A percentile compares a stretch with the other conserved stretches of the same genome.
These are phyloP conservation scores for Plebejus melissa DNA, from an alignment of 2,888 invertebrate species.

Conservation along the genomic window DNA sequence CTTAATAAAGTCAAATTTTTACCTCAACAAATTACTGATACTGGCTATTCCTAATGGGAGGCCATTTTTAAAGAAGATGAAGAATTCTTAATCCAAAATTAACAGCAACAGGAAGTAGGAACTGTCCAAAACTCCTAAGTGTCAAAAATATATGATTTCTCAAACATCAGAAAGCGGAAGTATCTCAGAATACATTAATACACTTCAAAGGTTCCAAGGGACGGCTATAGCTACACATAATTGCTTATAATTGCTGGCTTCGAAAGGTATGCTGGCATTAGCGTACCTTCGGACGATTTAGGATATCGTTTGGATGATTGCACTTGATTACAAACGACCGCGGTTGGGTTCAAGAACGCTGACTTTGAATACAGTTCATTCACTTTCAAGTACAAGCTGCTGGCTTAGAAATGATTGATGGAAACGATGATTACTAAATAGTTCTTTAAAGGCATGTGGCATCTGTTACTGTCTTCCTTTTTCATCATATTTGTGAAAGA, in stretches of 20 bases:
- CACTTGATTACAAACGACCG: not conserved
- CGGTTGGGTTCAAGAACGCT: not conserved
- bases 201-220: not conserved
- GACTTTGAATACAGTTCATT: slow-evolving; percentile 6
- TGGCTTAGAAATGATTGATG: not conserved
- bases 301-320: slow-evolving; percentile 11
- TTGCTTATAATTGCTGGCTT: not conserved
- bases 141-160: not conserved
- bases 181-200: not conserved
- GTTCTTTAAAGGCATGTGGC: not conserved
- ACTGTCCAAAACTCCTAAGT: not conserved
- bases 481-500: not conserved
- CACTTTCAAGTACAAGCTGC: not conserved
- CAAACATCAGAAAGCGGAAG: not conserved
- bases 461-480: not conserved
- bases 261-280: not conserved
- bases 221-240: not conserved
- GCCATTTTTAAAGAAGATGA: too few relatives aligned
- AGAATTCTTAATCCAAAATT: not conserved
- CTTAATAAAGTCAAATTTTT: too few relatives aligned
- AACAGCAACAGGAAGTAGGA: not conserved
- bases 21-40: too few relatives aligned
- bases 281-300: not conserved
- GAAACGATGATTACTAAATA: not conserved
- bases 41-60: too few relatives aligned